Percentiles rank a stretch among this genome's conserved stretches.
Evolutionary conservation across 2,113 vertebrate genomes (phyloP).

Genomic region (Lethenteron reissneri): DNA sequence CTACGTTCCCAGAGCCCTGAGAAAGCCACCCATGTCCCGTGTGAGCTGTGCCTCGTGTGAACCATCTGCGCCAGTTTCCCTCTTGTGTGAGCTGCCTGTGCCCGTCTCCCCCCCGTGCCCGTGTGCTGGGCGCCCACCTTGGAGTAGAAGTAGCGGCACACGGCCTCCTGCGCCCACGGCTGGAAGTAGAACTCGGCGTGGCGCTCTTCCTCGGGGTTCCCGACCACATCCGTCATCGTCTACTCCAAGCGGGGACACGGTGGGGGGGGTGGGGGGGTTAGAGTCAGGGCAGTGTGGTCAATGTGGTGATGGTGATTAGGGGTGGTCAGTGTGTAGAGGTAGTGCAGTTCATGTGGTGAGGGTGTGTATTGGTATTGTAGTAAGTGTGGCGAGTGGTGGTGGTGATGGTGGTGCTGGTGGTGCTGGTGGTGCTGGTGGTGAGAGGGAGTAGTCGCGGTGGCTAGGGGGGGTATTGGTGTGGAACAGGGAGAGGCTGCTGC

Average conservation of each 20-base stretch:
- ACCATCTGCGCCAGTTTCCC: not conserved
- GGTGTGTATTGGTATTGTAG: too few species aligned
- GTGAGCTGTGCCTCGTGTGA: not conserved
- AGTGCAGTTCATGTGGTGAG: too few species aligned
- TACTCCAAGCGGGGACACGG: constrained; percentile 15
- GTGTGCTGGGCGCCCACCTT: constrained; percentile 34
- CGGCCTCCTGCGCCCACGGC: constrained; percentile 91
- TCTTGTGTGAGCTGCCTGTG: not conserved
- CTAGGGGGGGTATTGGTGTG: too few species aligned
- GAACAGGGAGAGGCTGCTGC: too few species aligned
- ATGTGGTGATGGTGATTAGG: too few species aligned
- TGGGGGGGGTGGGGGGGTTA: too few species aligned
- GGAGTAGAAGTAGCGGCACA: constrained; percentile 95
- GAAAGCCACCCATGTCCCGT: not conserved
- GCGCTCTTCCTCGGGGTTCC: constrained; percentile 87
- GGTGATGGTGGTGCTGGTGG: too few species aligned
- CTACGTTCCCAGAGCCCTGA: not conserved
- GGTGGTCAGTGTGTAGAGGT: too few species aligned
- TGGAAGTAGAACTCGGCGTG: constrained; percentile 97
- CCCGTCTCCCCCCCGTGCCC: not conserved
- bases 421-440: too few species aligned
- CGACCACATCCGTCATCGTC: constrained; percentile 96
- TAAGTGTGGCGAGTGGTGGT: too few species aligned
- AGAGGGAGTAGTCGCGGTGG: too few species aligned
- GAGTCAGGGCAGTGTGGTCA: too few species aligned